phyloP scores from a whole-genome alignment of 1,140 invertebrate genomes.

The Polypedilum pembai region DNA sequence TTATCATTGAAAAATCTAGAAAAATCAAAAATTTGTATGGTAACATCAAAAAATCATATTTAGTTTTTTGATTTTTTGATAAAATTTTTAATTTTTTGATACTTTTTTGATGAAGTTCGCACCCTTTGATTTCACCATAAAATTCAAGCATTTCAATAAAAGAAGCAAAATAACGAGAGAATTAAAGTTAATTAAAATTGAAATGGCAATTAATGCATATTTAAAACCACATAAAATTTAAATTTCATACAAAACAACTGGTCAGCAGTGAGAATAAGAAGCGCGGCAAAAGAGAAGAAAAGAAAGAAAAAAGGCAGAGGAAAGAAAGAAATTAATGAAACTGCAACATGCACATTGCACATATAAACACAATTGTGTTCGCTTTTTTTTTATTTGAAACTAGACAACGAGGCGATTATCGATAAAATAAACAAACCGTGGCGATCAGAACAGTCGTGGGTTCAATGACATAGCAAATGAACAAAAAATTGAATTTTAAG shows the following conservation, averaged over 20 bases:
- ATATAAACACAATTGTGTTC: not conserved
- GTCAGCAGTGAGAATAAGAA: too few relatives aligned
- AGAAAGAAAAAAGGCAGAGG: not conserved
- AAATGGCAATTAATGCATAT: constrained; percentile 12
- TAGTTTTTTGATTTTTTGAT: too few relatives aligned
- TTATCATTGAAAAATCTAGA: too few relatives aligned
- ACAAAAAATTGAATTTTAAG: not conserved
- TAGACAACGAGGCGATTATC: constrained; percentile 21
- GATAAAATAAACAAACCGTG: constrained; percentile 23
- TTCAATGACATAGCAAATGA: constrained; percentile 22
- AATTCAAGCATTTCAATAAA: not conserved
- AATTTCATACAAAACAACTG: not conserved
- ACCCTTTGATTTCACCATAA: too few relatives aligned
- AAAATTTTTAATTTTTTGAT: too few relatives aligned
- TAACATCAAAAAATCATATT: too few relatives aligned
- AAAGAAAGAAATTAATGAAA: constrained; percentile 3
- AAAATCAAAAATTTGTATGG: too few relatives aligned
- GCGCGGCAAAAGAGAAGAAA: too few relatives aligned
- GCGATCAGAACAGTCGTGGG: not conserved
- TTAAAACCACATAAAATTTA: constrained; percentile 19
- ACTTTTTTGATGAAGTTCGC: too few relatives aligned
- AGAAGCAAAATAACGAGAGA: not conserved
- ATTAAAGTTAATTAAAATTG: not conserved
- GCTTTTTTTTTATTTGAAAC: not conserved
- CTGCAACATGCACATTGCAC: constrained; percentile 2